phyloP scores from a whole-genome alignment of 2,797 vertebrate genomes.

The Notoglanidium macrostoma region DNA sequence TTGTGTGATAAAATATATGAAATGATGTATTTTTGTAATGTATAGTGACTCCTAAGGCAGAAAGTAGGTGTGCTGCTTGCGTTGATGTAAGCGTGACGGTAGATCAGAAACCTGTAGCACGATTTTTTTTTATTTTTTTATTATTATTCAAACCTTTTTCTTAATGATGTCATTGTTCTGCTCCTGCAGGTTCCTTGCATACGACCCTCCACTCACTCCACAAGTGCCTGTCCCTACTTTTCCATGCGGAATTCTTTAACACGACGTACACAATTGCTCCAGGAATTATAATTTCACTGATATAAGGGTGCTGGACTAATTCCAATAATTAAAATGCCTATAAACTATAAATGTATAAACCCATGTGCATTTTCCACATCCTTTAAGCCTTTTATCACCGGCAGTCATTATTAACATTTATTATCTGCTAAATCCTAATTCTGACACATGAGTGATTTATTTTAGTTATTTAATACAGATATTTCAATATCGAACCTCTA shows the following conservation, averaged over 20 bases:
- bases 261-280: not conserved
- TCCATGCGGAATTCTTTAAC: not conserved
- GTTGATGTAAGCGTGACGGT: not conserved
- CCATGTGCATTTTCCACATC: not conserved
- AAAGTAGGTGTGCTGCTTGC: not conserved
- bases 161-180: not conserved
- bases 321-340: not conserved
- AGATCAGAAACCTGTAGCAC: conserved; percentile 2
- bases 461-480: not conserved
- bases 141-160: not conserved
- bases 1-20: not conserved
- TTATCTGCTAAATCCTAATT: not conserved
- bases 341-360: not conserved
- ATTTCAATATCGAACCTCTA: not conserved
- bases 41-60: not conserved
- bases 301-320: not conserved
- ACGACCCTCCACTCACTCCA: not conserved
- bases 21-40: not conserved
- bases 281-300: not conserved
- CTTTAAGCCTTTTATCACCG: not conserved
- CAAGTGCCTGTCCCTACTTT: not conserved
- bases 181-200: not conserved
- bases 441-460: not conserved
- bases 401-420: not conserved
- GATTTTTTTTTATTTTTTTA: not conserved